phyloP scores from a whole-genome alignment of 2,113 vertebrate genomes.

The Xyliphius kryptos region DNA sequence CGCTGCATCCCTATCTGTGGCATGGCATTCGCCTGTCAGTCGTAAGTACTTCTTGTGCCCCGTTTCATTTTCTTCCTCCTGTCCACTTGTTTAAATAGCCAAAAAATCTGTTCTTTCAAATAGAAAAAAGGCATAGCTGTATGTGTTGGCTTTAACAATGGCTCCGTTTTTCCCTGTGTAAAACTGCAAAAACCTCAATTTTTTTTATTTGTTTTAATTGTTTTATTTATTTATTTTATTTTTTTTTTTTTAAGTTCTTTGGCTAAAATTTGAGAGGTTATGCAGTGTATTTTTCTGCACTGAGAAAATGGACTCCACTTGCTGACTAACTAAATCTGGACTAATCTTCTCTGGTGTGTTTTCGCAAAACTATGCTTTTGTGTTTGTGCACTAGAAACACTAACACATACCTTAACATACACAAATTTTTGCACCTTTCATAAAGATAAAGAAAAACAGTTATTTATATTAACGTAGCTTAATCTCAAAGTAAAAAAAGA shows the following conservation, averaged over 20 bases:
- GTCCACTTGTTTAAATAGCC: slow-evolving; percentile 1
- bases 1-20: slow-evolving; percentile 97
- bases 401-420: too few relatives aligned
- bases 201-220: not conserved
- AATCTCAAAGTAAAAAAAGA: too few relatives aligned
- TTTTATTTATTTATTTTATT: too few relatives aligned
- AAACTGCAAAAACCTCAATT: not conserved
- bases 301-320: slow-evolving; percentile 37
- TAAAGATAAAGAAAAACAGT: too few relatives aligned
- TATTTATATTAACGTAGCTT: too few relatives aligned
- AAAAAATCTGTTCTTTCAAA: not conserved
- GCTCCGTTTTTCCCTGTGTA: slow-evolving; percentile 33
- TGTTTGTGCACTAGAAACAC: too few relatives aligned
- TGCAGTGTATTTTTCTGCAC: not conserved
- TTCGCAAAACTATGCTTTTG: too few relatives aligned
- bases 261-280: too few relatives aligned
- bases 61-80: slow-evolving; percentile 28
- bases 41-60: slow-evolving; percentile 84
- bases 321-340: not conserved
- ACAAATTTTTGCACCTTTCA: too few relatives aligned
- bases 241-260: not conserved
- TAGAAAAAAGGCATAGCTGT: not conserved
- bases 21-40: slow-evolving; percentile 99
- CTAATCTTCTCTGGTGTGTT: not conserved
- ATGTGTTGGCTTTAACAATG: not conserved